Evolutionary conservation across 2,113 vertebrate genomes (phyloP).

Genomic region (Arenaria interpres): DNA sequence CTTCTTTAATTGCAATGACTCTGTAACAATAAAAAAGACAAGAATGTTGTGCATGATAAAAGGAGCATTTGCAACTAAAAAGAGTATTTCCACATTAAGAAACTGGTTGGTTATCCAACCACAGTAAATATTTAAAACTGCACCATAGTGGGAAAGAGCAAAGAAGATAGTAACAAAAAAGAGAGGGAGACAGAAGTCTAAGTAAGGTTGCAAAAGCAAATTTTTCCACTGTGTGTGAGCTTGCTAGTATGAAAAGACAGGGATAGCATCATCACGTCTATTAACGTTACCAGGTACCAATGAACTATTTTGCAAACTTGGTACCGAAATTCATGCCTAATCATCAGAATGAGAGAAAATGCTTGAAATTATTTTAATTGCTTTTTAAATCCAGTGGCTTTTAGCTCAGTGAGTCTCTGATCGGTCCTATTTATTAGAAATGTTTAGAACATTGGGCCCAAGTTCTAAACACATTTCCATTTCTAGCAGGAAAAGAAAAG

Average conservation of each 20-base stretch:
- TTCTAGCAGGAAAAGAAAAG: not conserved
- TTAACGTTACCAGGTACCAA: not conserved
- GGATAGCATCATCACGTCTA: not conserved
- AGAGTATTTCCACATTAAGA: conserved; percentile 38
- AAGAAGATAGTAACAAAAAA: not conserved
- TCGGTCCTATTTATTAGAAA: not conserved
- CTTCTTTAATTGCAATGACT: conserved; percentile 24
- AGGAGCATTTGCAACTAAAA: conserved; percentile 42
- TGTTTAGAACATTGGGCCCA: not conserved
- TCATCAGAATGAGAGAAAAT: not conserved
- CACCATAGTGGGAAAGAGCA: not conserved
- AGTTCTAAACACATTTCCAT: not conserved
- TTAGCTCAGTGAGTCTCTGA: not conserved
- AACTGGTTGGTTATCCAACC: not conserved
- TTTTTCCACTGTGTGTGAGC: not conserved
- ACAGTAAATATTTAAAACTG: conserved; percentile 10
- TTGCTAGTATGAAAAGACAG: not conserved
- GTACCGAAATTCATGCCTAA: not conserved
- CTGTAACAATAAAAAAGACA: conserved; percentile 24
- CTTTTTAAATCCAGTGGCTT: not conserved
- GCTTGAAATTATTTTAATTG: not conserved
- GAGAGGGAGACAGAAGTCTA: not conserved
- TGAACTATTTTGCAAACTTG: not conserved
- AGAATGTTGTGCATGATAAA: conserved; percentile 41
- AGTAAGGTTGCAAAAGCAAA: not conserved